Conservation (phyloP, 2,888 invertebrate species). For the Ophioninae sp. region DNA sequence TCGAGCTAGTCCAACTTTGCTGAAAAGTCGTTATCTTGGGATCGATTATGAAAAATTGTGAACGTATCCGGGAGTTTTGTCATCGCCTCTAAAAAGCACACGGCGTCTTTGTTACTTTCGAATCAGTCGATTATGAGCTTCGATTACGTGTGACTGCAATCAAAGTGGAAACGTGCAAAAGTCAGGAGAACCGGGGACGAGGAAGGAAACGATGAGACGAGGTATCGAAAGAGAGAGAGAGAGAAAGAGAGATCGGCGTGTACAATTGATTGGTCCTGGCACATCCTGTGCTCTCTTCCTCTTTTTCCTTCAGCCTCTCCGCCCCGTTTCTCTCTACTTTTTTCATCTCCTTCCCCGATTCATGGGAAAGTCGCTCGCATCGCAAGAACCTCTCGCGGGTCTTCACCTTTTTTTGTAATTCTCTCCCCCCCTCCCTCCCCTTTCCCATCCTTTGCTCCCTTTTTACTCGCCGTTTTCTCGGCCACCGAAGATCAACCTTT, state of each 20-base stretch:
- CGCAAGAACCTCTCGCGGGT: slow-evolving; percentile 67
- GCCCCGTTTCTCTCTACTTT: slow-evolving; percentile 64
- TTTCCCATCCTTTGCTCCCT: slow-evolving; percentile 19
- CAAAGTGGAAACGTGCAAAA: slow-evolving; percentile 39
- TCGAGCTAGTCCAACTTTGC: not conserved
- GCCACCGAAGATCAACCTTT: slow-evolving; percentile 42
- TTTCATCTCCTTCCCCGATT: slow-evolving; percentile 63
- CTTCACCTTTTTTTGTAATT: slow-evolving; percentile 61
- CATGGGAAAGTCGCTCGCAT: slow-evolving; percentile 79
- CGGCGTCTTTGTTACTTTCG: not conserved
- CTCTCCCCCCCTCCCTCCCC: slow-evolving; percentile 27
- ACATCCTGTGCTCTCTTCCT: slow-evolving; percentile 76
- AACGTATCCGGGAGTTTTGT: not conserved
- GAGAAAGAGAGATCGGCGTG: slow-evolving; percentile 76
- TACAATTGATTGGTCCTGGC: slow-evolving; percentile 80
- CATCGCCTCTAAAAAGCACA: not conserved
- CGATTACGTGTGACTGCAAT: not conserved
- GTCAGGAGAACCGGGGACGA: slow-evolving; percentile 66
- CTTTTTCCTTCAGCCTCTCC: slow-evolving; percentile 61
- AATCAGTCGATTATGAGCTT: not conserved
- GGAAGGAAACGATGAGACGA: slow-evolving; percentile 46
- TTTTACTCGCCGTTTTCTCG: slow-evolving; percentile 30
- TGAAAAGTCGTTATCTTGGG: not conserved
- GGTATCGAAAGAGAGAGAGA: slow-evolving; percentile 47
- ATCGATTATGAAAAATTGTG: not conserved